phyloP scores from a whole-genome alignment of 2,113 vertebrate genomes.

The Lethenteron reissneri region DNA sequence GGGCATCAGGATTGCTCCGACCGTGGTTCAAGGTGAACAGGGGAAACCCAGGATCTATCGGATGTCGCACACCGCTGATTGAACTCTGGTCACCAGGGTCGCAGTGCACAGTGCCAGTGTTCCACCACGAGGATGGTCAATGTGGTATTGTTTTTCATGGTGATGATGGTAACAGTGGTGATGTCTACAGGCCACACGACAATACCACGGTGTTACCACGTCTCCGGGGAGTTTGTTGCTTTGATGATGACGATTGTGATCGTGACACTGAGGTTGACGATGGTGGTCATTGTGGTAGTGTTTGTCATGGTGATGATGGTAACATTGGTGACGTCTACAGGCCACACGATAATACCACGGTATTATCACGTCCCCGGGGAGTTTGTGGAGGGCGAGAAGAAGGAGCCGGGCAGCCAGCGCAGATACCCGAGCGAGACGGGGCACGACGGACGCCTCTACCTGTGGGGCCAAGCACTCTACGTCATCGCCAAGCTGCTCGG shows the following conservation, averaged over 20 bases:
- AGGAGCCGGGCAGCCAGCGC: slow-evolving; percentile 59
- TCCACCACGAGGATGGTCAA: too few relatives aligned
- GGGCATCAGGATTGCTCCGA: too few relatives aligned
- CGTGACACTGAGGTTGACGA: too few relatives aligned
- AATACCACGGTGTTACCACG: slow-evolving; percentile 75
- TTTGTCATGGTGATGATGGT: too few relatives aligned
- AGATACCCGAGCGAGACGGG: slow-evolving; percentile 78
- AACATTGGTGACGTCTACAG: slow-evolving; percentile 18
- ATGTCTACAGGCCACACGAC: slow-evolving; percentile 39
- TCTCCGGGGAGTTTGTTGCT: slow-evolving; percentile 78
- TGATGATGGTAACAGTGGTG: too few relatives aligned
- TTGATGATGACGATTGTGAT: slow-evolving; percentile 27
- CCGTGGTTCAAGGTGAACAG: too few relatives aligned
- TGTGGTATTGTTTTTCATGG: too few relatives aligned
- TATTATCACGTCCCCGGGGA: slow-evolving; percentile 83
- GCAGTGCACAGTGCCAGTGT: too few relatives aligned
- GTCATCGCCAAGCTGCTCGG: slow-evolving; percentile 72
- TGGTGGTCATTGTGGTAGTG: too few relatives aligned
- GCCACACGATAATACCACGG: slow-evolving; percentile 57
- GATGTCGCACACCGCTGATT: too few relatives aligned
- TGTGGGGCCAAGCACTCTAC: slow-evolving; percentile 79
- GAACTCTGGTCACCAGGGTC: too few relatives aligned
- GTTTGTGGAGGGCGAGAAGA: slow-evolving; percentile 73
- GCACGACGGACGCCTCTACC: slow-evolving; percentile 58
- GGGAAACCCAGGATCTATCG: too few relatives aligned